phyloP scores from a whole-genome alignment of 2,888 invertebrate genomes.

The Folsomia manolachei region DNA sequence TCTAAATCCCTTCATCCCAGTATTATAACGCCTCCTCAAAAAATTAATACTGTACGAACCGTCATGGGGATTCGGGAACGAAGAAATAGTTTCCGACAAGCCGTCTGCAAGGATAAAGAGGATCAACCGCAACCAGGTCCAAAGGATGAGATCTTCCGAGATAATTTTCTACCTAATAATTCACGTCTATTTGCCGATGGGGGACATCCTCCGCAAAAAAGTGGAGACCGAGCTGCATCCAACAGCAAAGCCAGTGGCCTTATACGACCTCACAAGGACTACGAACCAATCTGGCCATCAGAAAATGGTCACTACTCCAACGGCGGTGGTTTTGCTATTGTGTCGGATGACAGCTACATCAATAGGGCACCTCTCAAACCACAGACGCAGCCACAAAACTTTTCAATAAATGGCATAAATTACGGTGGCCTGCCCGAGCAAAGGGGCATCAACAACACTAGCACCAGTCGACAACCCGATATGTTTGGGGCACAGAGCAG shows the following conservation, averaged over 20 bases:
- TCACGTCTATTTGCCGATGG: constrained; percentile 3
- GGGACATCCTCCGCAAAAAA: neutral
- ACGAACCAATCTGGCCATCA: constrained; percentile 52
- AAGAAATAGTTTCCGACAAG: constrained; percentile 53
- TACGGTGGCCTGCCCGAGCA: too few species aligned
- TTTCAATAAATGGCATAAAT: neutral
- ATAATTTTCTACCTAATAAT: neutral
- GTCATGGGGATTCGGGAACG: constrained; percentile 52
- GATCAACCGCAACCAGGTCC: constrained; percentile 25
- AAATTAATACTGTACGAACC: constrained; percentile 48
- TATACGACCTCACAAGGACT: constrained; percentile 40
- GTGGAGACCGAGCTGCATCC: neutral
- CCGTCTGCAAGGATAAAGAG: constrained; percentile 51
- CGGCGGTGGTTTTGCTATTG: neutral
- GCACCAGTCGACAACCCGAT: constrained; percentile 15
- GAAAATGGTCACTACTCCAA: neutral
- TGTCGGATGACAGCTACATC: neutral
- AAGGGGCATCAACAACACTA: neutral
- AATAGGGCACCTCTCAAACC: neutral
- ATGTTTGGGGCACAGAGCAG: neutral
- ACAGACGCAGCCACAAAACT: neutral
- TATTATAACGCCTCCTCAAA: constrained; percentile 36
- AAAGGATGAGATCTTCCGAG: neutral
- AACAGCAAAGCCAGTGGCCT: neutral
- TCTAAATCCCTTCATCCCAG: neutral